Percentiles rank a stretch among this genome's conserved stretches.
phyloP scores from a whole-genome alignment of 1,140 invertebrate species.

The Megalonaias nervosa region DNA sequence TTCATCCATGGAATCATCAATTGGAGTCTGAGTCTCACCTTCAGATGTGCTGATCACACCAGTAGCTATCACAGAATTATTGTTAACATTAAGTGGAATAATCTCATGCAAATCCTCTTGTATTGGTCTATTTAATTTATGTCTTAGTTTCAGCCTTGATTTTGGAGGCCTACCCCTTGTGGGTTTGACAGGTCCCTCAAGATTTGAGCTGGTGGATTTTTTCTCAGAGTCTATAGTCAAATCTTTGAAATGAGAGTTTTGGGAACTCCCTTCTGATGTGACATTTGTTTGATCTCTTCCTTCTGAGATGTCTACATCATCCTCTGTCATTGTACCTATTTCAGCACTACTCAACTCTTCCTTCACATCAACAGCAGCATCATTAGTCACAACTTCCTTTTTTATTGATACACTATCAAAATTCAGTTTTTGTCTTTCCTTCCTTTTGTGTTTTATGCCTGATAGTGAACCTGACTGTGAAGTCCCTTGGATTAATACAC shows the following conservation, averaged over 20 bases:
- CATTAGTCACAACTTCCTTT: slow-evolving; percentile 11
- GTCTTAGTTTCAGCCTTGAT: too few species aligned
- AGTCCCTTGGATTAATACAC: too few species aligned
- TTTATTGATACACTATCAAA: slow-evolving; percentile 34
- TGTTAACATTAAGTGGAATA: too few species aligned
- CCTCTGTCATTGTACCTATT: neutral
- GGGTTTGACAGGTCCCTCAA: slow-evolving; percentile 1
- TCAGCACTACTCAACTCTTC: slow-evolving; percentile 20
- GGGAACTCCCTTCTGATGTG: slow-evolving; percentile 12
- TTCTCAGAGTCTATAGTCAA: neutral
- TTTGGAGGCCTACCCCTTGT: neutral
- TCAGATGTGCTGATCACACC: too few species aligned
- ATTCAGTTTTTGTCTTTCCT: slow-evolving; percentile 22
- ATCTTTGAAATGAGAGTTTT: slow-evolving; percentile 3
- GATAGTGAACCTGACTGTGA: neutral
- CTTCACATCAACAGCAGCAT: slow-evolving; percentile 4
- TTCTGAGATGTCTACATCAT: neutral
- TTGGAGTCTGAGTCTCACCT: too few species aligned
- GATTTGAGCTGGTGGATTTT: neutral
- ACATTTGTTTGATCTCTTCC: slow-evolving; percentile 6
- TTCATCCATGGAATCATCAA: too few species aligned
- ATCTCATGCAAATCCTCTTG: too few species aligned
- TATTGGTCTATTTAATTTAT: too few species aligned
- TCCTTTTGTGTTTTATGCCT: slow-evolving; percentile 32
- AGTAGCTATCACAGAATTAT: too few species aligned